Evolutionary conservation across 2,113 vertebrate genomes (phyloP).

Genomic region (Spilogale gracilis): DNA sequence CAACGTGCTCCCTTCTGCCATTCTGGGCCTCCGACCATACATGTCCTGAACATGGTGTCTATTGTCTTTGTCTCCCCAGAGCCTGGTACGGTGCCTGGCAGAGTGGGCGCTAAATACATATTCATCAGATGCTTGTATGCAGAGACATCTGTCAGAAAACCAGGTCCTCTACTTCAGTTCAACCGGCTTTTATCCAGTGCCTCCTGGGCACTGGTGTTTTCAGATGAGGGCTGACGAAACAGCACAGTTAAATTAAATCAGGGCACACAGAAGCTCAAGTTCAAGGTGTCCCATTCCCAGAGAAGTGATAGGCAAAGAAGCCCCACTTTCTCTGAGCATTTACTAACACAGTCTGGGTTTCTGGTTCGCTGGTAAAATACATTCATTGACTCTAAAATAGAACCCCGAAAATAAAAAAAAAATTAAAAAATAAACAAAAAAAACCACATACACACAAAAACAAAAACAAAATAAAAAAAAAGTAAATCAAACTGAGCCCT

Average conservation of each 20-base stretch:
- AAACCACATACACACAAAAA: not conserved
- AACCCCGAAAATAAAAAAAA: not conserved
- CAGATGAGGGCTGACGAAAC: rapidly evolving
- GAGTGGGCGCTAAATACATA: rapidly evolving
- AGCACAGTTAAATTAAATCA: not conserved
- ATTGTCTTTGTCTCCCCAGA: rapidly evolving
- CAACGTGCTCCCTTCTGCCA: not conserved
- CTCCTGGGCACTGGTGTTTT: not conserved
- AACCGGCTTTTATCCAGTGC: rapidly evolving
- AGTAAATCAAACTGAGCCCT: too few relatives aligned
- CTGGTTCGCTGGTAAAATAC: not conserved
- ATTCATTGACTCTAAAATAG: not conserved
- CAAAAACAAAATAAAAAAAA: not conserved
- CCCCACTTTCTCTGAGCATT: not conserved
- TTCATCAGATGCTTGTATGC: rapidly evolving
- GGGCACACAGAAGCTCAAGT: not conserved
- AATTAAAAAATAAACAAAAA: not conserved
- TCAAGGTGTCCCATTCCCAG: not conserved
- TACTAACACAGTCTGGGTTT: not conserved
- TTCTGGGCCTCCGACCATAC: not conserved
- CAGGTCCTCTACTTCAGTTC: rapidly evolving
- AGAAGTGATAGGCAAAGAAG: not conserved
- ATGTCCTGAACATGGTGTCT: rapidly evolving
- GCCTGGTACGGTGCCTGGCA: not conserved
- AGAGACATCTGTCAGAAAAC: not conserved